Percentiles rank a stretch among this genome's conserved stretches.
phyloP scores from a whole-genome alignment of 2,888 invertebrate species.

The Atrina japonica region DNA sequence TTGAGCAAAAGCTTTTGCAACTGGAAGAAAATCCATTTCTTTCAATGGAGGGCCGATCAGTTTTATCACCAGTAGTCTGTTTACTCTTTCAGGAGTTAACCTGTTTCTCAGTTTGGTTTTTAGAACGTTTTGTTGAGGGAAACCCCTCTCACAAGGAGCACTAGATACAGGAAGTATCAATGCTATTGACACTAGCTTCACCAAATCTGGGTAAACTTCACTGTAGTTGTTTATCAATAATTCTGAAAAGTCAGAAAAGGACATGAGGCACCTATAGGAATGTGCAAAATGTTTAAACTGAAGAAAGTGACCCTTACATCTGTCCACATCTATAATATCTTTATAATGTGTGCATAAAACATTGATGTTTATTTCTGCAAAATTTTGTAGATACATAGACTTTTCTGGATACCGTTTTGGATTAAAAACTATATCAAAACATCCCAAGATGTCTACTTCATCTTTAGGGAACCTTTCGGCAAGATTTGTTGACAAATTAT shows the following conservation, averaged over 20 bases:
- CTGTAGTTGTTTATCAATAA: slow-evolving; percentile 27
- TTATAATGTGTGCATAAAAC: slow-evolving; percentile 13
- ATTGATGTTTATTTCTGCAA: slow-evolving; percentile 30
- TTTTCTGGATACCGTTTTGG: slow-evolving; percentile 39
- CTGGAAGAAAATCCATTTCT: slow-evolving; percentile 41
- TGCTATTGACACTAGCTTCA: slow-evolving; percentile 35
- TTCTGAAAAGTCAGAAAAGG: slow-evolving; percentile 38
- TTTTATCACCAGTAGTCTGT: background rate
- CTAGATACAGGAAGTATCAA: slow-evolving; percentile 45
- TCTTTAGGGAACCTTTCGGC: slow-evolving; percentile 22
- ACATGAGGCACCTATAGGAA: slow-evolving; percentile 11
- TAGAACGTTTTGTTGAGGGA: slow-evolving; percentile 38
- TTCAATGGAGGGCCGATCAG: slow-evolving; percentile 9
- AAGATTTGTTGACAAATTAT: slow-evolving; percentile 29
- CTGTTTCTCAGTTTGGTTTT: slow-evolving; percentile 47
- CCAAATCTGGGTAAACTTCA: slow-evolving; percentile 40
- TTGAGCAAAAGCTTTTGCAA: slow-evolving; percentile 24
- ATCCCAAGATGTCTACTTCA: slow-evolving; percentile 16
- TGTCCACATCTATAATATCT: slow-evolving; percentile 23
- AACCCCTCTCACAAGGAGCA: slow-evolving; percentile 49
- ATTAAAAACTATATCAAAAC: slow-evolving; percentile 36
- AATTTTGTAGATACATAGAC: slow-evolving; percentile 4
- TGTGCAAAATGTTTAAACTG: slow-evolving; percentile 35
- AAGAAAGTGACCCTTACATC: slow-evolving; percentile 31
- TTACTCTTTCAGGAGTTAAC: slow-evolving; percentile 40